Evolutionary conservation across 2,797 vertebrate genomes (phyloP).

Genomic region (Artibeus jamaicensis): DNA sequence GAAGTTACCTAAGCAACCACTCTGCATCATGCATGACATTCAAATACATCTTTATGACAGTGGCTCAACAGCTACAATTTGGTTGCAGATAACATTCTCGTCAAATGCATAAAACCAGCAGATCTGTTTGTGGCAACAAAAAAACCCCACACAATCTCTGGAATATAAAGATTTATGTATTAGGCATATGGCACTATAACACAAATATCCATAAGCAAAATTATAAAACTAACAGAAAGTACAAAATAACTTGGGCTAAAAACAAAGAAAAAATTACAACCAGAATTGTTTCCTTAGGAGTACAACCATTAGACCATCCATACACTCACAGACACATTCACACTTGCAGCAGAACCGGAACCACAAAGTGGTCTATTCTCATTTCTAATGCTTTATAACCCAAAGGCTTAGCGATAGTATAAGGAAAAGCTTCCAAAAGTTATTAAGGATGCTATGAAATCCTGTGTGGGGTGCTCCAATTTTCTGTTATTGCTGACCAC

Average conservation of each 20-base stretch:
- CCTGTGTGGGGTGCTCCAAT: neutral
- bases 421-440: neutral
- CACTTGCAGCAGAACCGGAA: neutral
- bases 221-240: neutral
- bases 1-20: constrained; percentile 44
- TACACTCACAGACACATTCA: neutral
- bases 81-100: neutral
- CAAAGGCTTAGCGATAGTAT: neutral
- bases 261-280: neutral
- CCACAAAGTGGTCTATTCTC: neutral
- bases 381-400: neutral
- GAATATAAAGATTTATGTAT: neutral
- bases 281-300: neutral
- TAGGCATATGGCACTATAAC: neutral
- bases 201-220: neutral
- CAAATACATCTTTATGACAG: constrained; percentile 30
- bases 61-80: constrained; percentile 46
- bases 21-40: neutral
- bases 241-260: neutral
- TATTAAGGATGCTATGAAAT: neutral
- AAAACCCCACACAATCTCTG: neutral
- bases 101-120: constrained; percentile 43
- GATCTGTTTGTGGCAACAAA: neutral
- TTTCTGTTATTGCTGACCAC: neutral
- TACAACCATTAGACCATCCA: neutral